Base-by-base conservation (phyloP, 2,797 vertebrate genomes). In the Heliangelus exortis region DNA sequence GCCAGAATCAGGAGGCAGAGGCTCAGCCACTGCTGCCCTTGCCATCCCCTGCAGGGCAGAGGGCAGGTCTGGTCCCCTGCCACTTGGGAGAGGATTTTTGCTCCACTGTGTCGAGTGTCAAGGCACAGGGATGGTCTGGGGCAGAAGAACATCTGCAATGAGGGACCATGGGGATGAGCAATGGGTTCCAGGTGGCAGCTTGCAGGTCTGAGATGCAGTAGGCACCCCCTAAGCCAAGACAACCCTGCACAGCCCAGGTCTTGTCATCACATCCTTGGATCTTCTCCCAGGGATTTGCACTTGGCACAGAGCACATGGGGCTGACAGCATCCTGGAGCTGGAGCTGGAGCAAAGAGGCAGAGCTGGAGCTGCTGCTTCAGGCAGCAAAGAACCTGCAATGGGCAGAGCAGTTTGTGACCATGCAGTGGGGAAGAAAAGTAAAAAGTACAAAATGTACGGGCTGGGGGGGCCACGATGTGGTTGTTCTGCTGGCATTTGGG, bases 291-390 rank as follows among this genome's bases (percentile, higher is more conserved):
- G 10, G 58, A 36, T 54, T 21, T 41, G 45, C 36, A 28, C 3
- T 8, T 19, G 55, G 41, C 23, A 7, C 75, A 80, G 68, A 4
- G 2, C 0, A 0, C 0, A 2, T 3, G 7, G 7, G 54, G 45
- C 65, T 61, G 36, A 12, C 23, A 22, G 47, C 1, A 1, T 1
- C 1, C 39, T 18, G 28, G 12, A 20, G 7, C 21, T 12, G 28
- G 12, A 20, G 7, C 18, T 12, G 26, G 34, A 75, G 63, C 29
- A 33, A 33, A 33, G 33, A 33, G 33, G 33, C n/a, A 39, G 50
- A 59, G 1, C 39, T 18, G 36, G 36, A 36, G 7, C 21, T 12
- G 25, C 19, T 1, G 0, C 34, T 39, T 48, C 58, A 66, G 14
- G 47, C 62, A 62, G 65, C n/a, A 25, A 28, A 33, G 78, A 29